Conservation (phyloP, 2,113 vertebrate genomes). For the Melospiza melodia region DNA sequence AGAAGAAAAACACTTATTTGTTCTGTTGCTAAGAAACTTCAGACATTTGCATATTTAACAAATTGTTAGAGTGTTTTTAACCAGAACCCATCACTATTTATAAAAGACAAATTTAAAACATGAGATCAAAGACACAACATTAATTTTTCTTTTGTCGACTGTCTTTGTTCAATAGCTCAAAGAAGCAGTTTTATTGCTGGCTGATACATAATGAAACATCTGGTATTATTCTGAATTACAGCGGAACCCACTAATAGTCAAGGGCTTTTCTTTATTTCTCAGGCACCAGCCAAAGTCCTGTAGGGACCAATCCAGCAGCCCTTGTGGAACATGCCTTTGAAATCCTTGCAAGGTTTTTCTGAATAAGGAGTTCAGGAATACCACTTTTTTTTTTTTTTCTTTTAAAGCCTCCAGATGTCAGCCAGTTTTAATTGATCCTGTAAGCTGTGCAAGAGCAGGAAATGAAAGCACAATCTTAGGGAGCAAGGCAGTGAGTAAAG, state of each 20-base stretch:
- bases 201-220: slow-evolving; percentile 69
- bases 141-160: slow-evolving; percentile 63
- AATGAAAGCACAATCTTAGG: not conserved
- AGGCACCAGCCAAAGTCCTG: not conserved
- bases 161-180: slow-evolving; percentile 59
- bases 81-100: slow-evolving; percentile 72
- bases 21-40: slow-evolving; percentile 79
- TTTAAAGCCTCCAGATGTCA: slow-evolving; percentile 8
- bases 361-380: not conserved
- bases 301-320: not conserved
- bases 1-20: slow-evolving; percentile 76
- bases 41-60: slow-evolving; percentile 78
- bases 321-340: not conserved
- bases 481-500: not conserved
- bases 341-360: not conserved
- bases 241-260: slow-evolving; percentile 19
- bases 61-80: slow-evolving; percentile 73
- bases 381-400: not conserved
- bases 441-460: not conserved
- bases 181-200: slow-evolving; percentile 28
- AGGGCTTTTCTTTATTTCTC: slow-evolving; percentile 19
- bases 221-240: slow-evolving; percentile 59
- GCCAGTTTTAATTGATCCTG: not conserved
- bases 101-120: slow-evolving; percentile 72
- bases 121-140: slow-evolving; percentile 69